Evolutionary conservation across 2,888 invertebrate genomes (phyloP), one percentile per base, ranked within the genome.

Genomic region (Omphaloscelis lunosa): DNA sequence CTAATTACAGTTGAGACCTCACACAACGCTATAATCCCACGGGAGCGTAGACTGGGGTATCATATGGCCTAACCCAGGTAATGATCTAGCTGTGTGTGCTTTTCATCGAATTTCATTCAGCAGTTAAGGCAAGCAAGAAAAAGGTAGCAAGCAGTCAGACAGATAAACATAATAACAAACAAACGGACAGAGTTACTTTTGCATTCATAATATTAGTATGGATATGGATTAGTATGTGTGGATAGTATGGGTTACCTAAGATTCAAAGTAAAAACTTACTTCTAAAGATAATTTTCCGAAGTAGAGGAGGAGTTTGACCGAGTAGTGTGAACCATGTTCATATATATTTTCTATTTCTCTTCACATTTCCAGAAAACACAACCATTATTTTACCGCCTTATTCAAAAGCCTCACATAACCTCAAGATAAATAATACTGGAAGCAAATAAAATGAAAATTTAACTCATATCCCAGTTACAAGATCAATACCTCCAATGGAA

Each of bases 401-500:
- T 48, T 48, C 48, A 17, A 17, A 48, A 48, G 51, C 51, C 20
- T 51, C 20, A 20, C 20, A 20, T 20, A 51, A 17, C 7, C 51
- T 34, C 51, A 20, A 53, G 27, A 27, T 45, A 71, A 59, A 58
- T 17, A 59, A 45, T 39, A 72, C 41, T 41, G 56, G 39, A 20
- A 78, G 34, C 39, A 58, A n/a, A 53, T 69, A 80, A 73, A 80
- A 53, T 67, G 66, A 53, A 15, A 48, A 56, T 74, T 59, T 48
- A 59, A 74, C 56, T 67, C 70, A 63, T 62, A 51, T 67, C 34
- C 7, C 56, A 39, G 34, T 59, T 27, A 56, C 53, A 59, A 71
- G 75, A 82, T 79, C 82, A 86, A 84, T 86, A 79, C 79, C 66
- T 79, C 79, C 77, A 84, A 82, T 77, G 61, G 75, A 71, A 79